Percentiles rank a stretch among this genome's conserved stretches.
These are phyloP conservation scores for Sesamia inferens DNA, from an alignment of 2,888 invertebrate species.

Conservation along the genomic window DNA sequence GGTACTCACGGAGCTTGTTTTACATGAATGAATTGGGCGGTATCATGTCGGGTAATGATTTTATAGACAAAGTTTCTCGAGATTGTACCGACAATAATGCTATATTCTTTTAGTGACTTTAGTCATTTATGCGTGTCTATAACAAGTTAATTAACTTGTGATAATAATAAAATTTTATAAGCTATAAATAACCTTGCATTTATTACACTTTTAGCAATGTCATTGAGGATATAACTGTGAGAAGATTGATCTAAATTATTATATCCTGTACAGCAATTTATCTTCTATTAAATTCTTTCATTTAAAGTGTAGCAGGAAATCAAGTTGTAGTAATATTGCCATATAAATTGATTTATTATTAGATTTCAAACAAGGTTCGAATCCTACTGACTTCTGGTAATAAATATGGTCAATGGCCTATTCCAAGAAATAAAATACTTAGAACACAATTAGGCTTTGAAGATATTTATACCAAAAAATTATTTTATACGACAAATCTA, in stretches of 20 bases:
- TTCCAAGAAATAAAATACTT: slow-evolving; percentile 8
- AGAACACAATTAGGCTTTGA: background rate
- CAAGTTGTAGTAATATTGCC: slow-evolving; percentile 29
- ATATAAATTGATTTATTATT: slow-evolving; percentile 40
- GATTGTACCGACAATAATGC: slow-evolving; percentile 17
- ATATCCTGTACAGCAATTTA: slow-evolving; percentile 15
- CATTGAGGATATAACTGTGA: background rate
- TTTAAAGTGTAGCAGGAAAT: slow-evolving; percentile 39
- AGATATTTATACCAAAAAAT: slow-evolving; percentile 13
- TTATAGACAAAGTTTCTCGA: slow-evolving; percentile 19
- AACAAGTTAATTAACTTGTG: background rate
- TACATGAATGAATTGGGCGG: slow-evolving; percentile 30
- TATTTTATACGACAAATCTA: slow-evolving; percentile 1
- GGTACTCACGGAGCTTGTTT: slow-evolving; percentile 41
- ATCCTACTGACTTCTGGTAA: background rate
- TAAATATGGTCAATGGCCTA: slow-evolving; percentile 19
- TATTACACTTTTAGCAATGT: background rate
- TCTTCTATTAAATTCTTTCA: slow-evolving; percentile 5
- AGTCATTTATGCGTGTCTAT: background rate
- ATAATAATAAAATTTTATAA: background rate
- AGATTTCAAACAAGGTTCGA: slow-evolving; percentile 15
- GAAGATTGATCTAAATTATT: background rate
- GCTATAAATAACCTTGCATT: background rate
- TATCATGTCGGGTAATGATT: slow-evolving; percentile 38
- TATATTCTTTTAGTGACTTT: background rate